A percentile compares a stretch with the other conserved stretches of the same genome.
Evolutionary conservation across 1,140 invertebrate species (phyloP).

Genomic region (Phocides pigmalion): DNA sequence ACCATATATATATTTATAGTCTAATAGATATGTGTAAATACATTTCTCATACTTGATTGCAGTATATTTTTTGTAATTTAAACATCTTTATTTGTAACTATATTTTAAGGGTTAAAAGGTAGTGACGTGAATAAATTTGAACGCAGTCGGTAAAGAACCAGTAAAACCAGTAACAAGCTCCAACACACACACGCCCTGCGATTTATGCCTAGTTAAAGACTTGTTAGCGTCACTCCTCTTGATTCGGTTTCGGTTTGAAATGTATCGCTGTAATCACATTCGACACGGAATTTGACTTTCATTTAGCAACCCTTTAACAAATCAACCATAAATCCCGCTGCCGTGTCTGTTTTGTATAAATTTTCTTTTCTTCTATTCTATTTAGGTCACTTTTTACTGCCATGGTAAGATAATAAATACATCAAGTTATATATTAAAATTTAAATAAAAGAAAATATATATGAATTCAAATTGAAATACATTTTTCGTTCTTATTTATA

Average conservation of each 20-base stretch:
- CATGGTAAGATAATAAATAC: no score
- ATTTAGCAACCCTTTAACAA: constrained; percentile 32
- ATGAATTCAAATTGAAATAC: no score
- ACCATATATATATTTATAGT: no score
- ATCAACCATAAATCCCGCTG: constrained; percentile 20
- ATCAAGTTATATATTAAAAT: no score
- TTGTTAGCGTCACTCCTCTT: constrained; percentile 54
- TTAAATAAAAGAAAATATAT: no score
- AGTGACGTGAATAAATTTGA: no score
- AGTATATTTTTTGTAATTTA: no score
- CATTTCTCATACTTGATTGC: no score
- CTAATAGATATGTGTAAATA: no score
- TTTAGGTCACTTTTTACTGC: neutral
- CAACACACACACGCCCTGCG: neutral
- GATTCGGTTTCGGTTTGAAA: constrained; percentile 45
- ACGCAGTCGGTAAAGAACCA: neutral
- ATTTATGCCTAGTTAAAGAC: constrained; percentile 42
- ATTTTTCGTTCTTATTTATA: no score
- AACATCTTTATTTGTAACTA: no score
- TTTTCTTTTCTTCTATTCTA: neutral
- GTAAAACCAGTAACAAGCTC: neutral
- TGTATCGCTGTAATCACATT: constrained; percentile 45
- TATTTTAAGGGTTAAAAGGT: no score
- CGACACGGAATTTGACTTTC: constrained; percentile 40
- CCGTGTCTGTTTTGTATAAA: constrained; percentile 4